These are phyloP conservation scores for Fregata magnificens DNA, from an alignment of 2,113 vertebrate species.

Conservation along the genomic window DNA sequence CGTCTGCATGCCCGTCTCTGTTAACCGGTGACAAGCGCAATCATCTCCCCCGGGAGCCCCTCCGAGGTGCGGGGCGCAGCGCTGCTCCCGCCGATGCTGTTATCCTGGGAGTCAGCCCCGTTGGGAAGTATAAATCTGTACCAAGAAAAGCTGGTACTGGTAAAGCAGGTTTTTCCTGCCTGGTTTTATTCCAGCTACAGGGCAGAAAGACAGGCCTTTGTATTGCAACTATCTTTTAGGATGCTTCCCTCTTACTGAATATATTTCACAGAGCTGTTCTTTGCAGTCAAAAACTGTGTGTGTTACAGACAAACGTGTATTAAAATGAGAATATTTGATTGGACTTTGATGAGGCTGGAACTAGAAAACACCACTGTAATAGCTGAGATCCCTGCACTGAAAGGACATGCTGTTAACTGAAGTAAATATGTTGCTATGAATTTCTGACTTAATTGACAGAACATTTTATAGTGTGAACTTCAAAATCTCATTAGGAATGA, in stretches of 20 bases:
- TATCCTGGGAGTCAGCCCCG: background rate
- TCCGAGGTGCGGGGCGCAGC: accelerated
- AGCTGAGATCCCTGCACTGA: conserved; percentile 36
- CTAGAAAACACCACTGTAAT: conserved; percentile 13
- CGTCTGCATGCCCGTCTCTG: background rate
- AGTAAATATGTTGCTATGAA: conserved; percentile 66
- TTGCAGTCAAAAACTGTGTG: background rate
- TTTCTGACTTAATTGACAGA: conserved; percentile 73
- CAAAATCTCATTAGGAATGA: conserved; percentile 48
- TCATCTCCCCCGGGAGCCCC: background rate
- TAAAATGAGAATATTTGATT: conserved; percentile 50
- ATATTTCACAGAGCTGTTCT: background rate
- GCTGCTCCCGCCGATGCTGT: background rate
- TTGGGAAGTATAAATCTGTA: background rate
- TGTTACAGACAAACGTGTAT: background rate
- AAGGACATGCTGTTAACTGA: conserved; percentile 46
- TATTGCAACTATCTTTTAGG: background rate
- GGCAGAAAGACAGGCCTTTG: background rate
- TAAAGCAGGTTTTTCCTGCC: background rate
- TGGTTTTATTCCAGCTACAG: background rate
- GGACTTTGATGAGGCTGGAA: conserved; percentile 24
- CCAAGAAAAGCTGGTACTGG: background rate
- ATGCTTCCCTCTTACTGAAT: background rate
- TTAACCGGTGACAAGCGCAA: background rate
- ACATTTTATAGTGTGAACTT: conserved; percentile 53